A percentile compares a stretch with the other conserved stretches of the same genome.
phyloP scores from a whole-genome alignment of 2,113 vertebrate genomes.

The Strix uralensis region DNA sequence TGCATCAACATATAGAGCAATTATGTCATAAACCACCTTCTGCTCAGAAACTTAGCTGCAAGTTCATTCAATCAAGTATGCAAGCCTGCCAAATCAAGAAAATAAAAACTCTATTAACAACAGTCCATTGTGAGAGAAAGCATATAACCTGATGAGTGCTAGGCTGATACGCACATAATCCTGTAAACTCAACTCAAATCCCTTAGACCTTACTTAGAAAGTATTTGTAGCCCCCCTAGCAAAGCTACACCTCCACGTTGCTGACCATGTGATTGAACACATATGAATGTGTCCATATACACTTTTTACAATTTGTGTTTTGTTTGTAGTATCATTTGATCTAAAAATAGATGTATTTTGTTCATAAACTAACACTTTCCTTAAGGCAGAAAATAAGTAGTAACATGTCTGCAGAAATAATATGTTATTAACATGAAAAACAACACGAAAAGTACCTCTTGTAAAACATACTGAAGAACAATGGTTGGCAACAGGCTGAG shows the following conservation, averaged over 20 bases:
- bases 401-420: slow-evolving; percentile 32
- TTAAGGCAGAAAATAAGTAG: slow-evolving; percentile 39
- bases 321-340: neutral
- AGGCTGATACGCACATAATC: neutral
- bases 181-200: neutral
- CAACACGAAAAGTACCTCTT: slow-evolving; percentile 31
- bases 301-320: neutral
- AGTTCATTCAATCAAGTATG: slow-evolving; percentile 70
- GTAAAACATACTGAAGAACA: slow-evolving; percentile 59
- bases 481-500: slow-evolving; percentile 54
- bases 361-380: neutral
- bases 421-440: slow-evolving; percentile 41
- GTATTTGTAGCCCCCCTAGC: neutral
- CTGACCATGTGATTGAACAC: neutral
- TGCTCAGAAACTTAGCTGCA: slow-evolving; percentile 73
- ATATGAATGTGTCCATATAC: neutral
- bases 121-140: slow-evolving; percentile 1
- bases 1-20: slow-evolving; percentile 74
- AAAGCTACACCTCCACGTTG: neutral
- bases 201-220: neutral
- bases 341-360: slow-evolving; percentile 24
- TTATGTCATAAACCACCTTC: slow-evolving; percentile 72
- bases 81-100: slow-evolving; percentile 56
- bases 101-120: slow-evolving; percentile 61
- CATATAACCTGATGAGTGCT: neutral